Base-by-base conservation (phyloP, 2,888 invertebrate species). In the Xanthia togata region DNA sequence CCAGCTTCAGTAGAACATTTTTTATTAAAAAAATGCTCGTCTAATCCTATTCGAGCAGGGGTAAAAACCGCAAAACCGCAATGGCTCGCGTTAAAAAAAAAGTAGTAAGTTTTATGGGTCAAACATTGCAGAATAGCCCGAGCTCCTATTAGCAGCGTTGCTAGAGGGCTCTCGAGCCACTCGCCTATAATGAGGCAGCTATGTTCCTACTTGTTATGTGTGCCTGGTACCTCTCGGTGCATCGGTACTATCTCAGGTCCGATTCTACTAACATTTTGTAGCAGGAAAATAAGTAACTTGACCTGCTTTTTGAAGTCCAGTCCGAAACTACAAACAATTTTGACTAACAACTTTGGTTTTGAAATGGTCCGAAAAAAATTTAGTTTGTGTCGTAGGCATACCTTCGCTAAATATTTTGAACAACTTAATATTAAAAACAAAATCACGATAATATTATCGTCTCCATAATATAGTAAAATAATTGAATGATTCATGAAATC, bases 111-210 rank as follows among this genome's bases (percentile, higher is more conserved):
- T 80, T 81, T 86, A 82, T 76, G 73, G 85, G 89, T 85, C 84
- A 85, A 82, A 86, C 76, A 84, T 76, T 79, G 79, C 87, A 83
- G 89, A 90, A 89, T 89, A 85, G 59, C 57, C 57, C 62, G 47
- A 64, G 70, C 71, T 79, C 90, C 89, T 92, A 91, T 93, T 91
- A 93, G 90, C 87, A 82, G 80, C 84, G 84, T 76, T 82, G 82
- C 84, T 88, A 73, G 84, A 91, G 92, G 83, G 89, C 82, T 70
- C 91, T 89, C 75, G 65, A 86, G 87, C 82, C 86, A 87, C 92
- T 92, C 87, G 83, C 85, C 87, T 85, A 87, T 94, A 94, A 94
- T 93, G 93, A 94, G 93, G 88, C 83, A 76, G 87, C 86, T 86
- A 81, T 81, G 82, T 78, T 79, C 73, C 78, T 83, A 81, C 85